Conservation (phyloP, 53 echinoderm and acorn worm species). For the Echinarachnius parma region DNA sequence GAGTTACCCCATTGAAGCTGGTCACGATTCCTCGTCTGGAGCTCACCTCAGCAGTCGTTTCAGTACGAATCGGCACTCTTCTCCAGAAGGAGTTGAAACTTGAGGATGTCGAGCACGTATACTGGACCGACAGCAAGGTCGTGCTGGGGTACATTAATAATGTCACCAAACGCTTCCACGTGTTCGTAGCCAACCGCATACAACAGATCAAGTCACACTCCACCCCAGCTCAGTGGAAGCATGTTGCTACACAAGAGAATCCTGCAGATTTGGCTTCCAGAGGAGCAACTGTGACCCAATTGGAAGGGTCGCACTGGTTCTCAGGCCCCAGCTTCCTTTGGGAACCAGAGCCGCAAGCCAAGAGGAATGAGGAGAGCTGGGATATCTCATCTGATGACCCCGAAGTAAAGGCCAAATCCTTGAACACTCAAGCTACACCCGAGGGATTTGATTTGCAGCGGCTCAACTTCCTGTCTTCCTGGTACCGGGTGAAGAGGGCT, state of each 20-base stretch:
- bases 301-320: constrained; percentile 29
- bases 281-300: constrained; percentile 8
- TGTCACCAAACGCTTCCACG: constrained; percentile 42
- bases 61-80: constrained; percentile 9
- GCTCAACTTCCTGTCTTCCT: background rate
- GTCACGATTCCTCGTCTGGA: constrained; percentile 51
- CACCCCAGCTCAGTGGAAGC: constrained; percentile 31
- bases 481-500: background rate
- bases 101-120: constrained; percentile 12
- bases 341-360: background rate
- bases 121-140: constrained; percentile 56
- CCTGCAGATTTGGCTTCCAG: constrained; percentile 49
- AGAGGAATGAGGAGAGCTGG: background rate
- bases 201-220: constrained; percentile 30
- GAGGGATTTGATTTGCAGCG: background rate
- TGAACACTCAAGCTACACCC: background rate
- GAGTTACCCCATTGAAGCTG: constrained; percentile 37
- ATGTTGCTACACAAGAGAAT: constrained; percentile 44
- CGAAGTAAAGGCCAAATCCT: background rate
- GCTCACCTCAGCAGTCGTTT: constrained; percentile 47
- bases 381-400: background rate
- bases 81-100: constrained; percentile 35
- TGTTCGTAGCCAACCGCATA: constrained; percentile 44
- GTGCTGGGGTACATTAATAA: constrained; percentile 54
- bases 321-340: constrained; percentile 40